A percentile compares a stretch with the other conserved stretches of the same genome.
These are phyloP conservation scores for Kobus ellipsiprymnus DNA, from an alignment of 2,113 vertebrate genomes.

Conservation along the genomic window DNA sequence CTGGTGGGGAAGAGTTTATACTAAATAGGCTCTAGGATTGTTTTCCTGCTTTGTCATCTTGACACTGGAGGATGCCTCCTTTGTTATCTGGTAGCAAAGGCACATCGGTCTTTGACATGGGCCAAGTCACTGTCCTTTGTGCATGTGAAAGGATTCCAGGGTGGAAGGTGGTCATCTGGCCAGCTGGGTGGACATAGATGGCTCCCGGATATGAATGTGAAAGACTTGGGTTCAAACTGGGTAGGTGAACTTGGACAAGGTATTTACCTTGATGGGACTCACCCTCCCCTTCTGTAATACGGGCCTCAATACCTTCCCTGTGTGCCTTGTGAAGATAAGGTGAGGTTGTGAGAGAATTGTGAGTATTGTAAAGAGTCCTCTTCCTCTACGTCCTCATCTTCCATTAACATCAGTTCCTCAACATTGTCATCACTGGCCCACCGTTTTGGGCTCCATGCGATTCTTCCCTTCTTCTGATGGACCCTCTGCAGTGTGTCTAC, in stretches of 20 bases:
- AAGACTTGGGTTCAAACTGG: not conserved
- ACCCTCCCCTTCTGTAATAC: not conserved
- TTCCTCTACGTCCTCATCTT: not conserved
- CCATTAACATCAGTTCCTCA: not conserved
- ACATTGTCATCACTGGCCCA: not conserved
- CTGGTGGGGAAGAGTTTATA: not conserved
- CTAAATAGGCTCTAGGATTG: not conserved
- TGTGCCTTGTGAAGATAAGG: not conserved
- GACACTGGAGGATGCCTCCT: not conserved
- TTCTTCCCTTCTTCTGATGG: not conserved
- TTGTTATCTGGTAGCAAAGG: not conserved
- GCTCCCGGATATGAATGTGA: not conserved
- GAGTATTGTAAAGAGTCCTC: not conserved
- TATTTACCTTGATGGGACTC: not conserved
- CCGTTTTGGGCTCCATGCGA: not conserved
- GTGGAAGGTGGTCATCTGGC: not conserved
- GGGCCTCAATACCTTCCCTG: not conserved
- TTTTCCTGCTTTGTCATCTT: not conserved
- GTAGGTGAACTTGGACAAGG: not conserved
- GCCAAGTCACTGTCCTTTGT: not conserved
- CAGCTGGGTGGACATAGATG: not conserved
- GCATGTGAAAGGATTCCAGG: not conserved
- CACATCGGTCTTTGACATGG: fast-evolving
- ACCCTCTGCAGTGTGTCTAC: not conserved
- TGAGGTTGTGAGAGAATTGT: not conserved